Percentiles rank a stretch among this genome's conserved stretches.
Conservation (phyloP, 2,113 vertebrate species). For the Galeopterus variegatus region DNA sequence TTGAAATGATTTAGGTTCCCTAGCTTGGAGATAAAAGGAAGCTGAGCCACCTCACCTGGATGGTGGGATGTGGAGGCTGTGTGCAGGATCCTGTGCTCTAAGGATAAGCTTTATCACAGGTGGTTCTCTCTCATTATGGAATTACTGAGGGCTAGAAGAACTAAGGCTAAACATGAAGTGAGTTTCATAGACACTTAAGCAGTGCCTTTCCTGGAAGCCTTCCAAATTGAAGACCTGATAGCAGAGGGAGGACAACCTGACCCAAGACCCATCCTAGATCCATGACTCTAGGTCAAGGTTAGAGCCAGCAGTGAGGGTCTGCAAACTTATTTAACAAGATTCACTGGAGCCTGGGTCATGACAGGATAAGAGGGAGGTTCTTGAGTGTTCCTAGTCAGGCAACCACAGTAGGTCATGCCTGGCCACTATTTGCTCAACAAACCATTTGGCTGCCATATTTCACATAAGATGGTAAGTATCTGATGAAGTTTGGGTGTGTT, state of each 20-base stretch:
- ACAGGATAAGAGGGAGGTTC: neutral
- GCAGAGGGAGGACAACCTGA: neutral
- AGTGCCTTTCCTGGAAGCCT: constrained; percentile 15
- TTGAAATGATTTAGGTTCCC: constrained; percentile 29
- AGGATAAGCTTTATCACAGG: neutral
- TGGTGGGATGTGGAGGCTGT: neutral
- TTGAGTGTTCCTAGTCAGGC: neutral
- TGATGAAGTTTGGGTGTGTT: too few species aligned
- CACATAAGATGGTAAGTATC: neutral
- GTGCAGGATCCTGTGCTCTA: neutral
- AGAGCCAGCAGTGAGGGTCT: neutral
- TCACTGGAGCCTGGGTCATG: neutral
- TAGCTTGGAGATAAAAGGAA: neutral
- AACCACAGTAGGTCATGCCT: neutral
- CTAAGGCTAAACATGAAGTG: constrained; percentile 28
- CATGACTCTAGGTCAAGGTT: neutral
- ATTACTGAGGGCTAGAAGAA: neutral
- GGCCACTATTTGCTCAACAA: neutral
- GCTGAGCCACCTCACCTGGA: neutral
- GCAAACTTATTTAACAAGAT: constrained; percentile 26
- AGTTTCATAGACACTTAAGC: neutral
- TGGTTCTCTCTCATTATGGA: neutral
- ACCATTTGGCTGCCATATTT: neutral
- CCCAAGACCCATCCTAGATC: neutral
- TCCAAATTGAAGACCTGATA: neutral